Evolutionary conservation across 2,797 vertebrate genomes (phyloP).

Genomic region (Gobio occitaniae): DNA sequence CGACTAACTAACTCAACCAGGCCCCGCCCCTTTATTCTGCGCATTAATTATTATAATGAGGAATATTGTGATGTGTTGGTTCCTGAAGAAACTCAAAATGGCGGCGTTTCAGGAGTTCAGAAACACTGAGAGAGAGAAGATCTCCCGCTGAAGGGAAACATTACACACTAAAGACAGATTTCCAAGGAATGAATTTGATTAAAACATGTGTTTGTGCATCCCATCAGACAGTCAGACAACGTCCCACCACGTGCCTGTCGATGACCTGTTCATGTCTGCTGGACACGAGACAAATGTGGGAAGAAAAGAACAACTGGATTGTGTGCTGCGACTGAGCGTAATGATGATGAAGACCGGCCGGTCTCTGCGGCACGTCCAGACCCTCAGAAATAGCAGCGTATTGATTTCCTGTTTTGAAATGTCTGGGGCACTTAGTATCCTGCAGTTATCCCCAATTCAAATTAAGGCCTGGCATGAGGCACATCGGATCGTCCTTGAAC

Average conservation of each 20-base stretch:
- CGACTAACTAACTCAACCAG: too few relatives aligned
- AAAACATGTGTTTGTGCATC: neutral
- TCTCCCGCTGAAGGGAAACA: too few relatives aligned
- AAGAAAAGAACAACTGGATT: neutral
- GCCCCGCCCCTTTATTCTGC: too few relatives aligned
- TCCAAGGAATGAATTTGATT: neutral
- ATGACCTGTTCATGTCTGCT: conserved; percentile 5
- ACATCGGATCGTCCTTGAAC: conserved; percentile 21
- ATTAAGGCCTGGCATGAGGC: conserved; percentile 31
- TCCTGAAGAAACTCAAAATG: too few relatives aligned
- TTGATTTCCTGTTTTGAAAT: conserved; percentile 50
- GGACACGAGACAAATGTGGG: neutral
- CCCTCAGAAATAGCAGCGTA: conserved; percentile 47
- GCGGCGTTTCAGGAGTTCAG: too few relatives aligned
- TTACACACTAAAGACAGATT: too few relatives aligned
- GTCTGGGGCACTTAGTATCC: conserved; percentile 40
- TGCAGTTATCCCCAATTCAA: conserved; percentile 44
- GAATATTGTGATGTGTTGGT: too few relatives aligned
- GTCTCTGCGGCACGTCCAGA: conserved; percentile 38
- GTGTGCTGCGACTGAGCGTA: conserved; percentile 27
- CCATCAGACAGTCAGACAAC: neutral
- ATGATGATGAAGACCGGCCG: conserved; percentile 57
- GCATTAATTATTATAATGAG: too few relatives aligned
- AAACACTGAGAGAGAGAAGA: too few relatives aligned
- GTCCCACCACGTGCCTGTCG: neutral